phyloP scores from a whole-genome alignment of 2,888 invertebrate species.

The Loripinus fragilis region DNA sequence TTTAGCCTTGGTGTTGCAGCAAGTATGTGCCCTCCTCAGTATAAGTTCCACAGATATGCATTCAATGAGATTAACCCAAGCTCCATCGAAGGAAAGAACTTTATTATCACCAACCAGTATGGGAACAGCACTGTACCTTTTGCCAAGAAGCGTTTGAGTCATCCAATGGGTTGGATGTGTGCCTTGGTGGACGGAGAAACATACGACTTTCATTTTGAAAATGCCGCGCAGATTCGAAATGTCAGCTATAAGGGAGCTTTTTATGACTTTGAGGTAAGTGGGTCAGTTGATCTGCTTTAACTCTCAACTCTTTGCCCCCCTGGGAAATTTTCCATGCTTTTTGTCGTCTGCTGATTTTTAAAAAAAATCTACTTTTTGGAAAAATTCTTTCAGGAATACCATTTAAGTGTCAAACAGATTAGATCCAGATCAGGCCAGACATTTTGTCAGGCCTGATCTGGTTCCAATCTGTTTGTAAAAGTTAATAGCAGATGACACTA shows the following conservation, averaged over 20 bases:
- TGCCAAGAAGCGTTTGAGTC: conserved; percentile 73
- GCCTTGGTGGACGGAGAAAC: conserved; percentile 65
- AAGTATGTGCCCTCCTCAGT: conserved; percentile 67
- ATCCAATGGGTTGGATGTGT: conserved; percentile 78
- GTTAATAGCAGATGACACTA: no score
- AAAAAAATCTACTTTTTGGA: no score
- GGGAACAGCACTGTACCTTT: conserved; percentile 66
- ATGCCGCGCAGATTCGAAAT: conserved; percentile 75
- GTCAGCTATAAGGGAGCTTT: conserved; percentile 74
- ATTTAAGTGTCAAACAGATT: no score
- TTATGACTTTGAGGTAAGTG: conserved; percentile 71
- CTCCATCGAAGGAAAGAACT: conserved; percentile 70
- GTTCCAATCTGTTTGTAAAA: no score
- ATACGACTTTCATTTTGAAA: conserved; percentile 68
- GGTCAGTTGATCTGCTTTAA: no score
- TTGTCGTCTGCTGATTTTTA: no score
- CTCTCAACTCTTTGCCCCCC: no score
- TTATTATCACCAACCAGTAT: conserved; percentile 66
- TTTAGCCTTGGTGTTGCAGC: conserved; percentile 49
- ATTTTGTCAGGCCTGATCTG: no score
- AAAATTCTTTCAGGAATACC: no score
- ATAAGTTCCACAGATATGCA: conserved; percentile 74
- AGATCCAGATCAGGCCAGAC: no score
- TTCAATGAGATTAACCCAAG: conserved; percentile 74
- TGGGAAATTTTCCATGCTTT: no score